Percentiles rank a stretch among this genome's conserved stretches.
Evolutionary conservation across 2,113 vertebrate species (phyloP).

Genomic region (Carettochelys insculpta): DNA sequence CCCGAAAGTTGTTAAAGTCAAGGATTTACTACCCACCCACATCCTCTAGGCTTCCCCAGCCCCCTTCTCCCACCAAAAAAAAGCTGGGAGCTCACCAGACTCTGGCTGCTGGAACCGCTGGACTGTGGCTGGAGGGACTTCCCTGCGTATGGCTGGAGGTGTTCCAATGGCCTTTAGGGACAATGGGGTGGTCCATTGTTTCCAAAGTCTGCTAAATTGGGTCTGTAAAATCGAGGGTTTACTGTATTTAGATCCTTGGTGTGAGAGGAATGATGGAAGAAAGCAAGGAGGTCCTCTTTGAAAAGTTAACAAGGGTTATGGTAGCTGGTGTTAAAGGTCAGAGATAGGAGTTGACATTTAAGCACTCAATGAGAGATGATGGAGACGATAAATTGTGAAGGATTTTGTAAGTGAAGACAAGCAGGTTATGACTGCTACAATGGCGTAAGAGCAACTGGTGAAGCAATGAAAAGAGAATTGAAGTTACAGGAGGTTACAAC

Average conservation of each 20-base stretch:
- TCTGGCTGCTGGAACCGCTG: too few species aligned
- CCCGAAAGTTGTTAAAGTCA: too few species aligned
- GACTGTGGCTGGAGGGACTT: too few species aligned
- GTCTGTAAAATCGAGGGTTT: too few species aligned
- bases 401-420: neutral
- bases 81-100: too few species aligned
- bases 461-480: conserved; percentile 32
- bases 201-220: too few species aligned
- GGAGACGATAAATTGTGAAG: neutral
- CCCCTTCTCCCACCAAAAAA: too few species aligned
- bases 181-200: too few species aligned
- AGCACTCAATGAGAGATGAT: neutral
- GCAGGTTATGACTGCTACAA: neutral
- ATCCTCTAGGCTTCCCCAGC: too few species aligned
- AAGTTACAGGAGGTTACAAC: neutral
- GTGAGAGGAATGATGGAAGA: neutral
- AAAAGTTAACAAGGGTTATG: neutral
- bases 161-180: too few species aligned
- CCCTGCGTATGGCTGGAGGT: too few species aligned
- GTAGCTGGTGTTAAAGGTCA: neutral
- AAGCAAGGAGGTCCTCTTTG: neutral
- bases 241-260: neutral
- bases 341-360: neutral
- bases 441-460: neutral
- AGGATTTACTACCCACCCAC: too few species aligned